Conservation (phyloP, 2,888 invertebrate genomes). For the Julus scandinavius region DNA sequence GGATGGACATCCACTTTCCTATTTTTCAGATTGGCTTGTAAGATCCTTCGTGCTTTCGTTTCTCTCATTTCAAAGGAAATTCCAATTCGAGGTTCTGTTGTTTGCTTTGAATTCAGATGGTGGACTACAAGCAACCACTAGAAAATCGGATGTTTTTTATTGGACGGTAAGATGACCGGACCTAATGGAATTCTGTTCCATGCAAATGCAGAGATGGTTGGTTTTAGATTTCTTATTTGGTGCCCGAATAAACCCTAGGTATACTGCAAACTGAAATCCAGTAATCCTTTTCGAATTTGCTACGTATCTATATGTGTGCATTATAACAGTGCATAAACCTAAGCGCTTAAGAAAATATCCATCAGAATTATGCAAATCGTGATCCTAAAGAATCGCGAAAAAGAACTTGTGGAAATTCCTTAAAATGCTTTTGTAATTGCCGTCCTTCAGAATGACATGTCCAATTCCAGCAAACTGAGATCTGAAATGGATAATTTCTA, state of each 20-base stretch:
- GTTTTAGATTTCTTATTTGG: constrained; percentile 16
- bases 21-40: not conserved
- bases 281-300: not conserved
- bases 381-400: not conserved
- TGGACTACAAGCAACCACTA: not conserved
- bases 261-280: not conserved
- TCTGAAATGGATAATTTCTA: no score
- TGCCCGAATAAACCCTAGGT: not conserved
- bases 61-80: constrained; percentile 29
- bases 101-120: constrained; percentile 30
- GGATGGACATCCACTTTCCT: constrained; percentile 27
- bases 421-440: no score
- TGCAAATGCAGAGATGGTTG: constrained; percentile 24
- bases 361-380: not conserved
- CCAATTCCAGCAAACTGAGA: no score
- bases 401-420: not conserved
- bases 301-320: no score
- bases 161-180: constrained; percentile 22
- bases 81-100: not conserved
- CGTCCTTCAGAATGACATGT: no score
- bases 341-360: no score
- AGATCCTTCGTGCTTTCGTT: not conserved
- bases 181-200: constrained; percentile 30
- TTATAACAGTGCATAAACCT: no score
- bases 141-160: constrained; percentile 34